Evolutionary conservation across 2,888 invertebrate genomes (phyloP).

Genomic region (Carpatolechia fugitivella): DNA sequence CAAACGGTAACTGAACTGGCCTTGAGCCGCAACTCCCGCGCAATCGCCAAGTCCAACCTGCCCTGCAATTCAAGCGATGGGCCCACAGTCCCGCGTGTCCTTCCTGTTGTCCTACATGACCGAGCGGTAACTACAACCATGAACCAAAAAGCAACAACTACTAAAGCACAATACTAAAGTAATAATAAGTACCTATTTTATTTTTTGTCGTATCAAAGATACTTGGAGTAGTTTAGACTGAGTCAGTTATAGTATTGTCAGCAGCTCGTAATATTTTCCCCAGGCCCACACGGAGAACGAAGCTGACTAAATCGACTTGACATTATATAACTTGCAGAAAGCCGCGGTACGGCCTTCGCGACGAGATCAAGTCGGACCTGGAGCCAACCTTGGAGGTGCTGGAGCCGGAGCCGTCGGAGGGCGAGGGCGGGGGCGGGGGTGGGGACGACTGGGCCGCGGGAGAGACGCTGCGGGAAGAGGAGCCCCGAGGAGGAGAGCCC

Average conservation of each 20-base stretch:
- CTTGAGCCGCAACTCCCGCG: conserved; percentile 49
- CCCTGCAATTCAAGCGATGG: conserved; percentile 68
- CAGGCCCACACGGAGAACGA: too few species aligned
- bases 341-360: conserved; percentile 35
- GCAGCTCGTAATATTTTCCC: too few species aligned
- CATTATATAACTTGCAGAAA: conserved; percentile 40
- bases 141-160: too few species aligned
- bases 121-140: conserved; percentile 36
- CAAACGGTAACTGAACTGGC: too few species aligned
- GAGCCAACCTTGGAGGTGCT: conserved; percentile 40
- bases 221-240: too few species aligned
- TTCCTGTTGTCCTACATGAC: conserved; percentile 71
- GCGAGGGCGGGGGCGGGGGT: conserved; percentile 27
- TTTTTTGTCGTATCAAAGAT: too few species aligned
- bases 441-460: too few species aligned
- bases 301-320: too few species aligned
- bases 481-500: conserved; percentile 23
- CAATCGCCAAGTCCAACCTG: conserved; percentile 53
- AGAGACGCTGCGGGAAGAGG: too few species aligned
- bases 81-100: conserved; percentile 64
- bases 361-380: conserved; percentile 47
- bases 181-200: too few species aligned
- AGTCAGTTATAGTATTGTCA: too few species aligned
- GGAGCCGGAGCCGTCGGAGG: conserved; percentile 48
- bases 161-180: too few species aligned